Percentiles rank a stretch among this genome's conserved stretches.
Conservation (phyloP, 2,113 vertebrate species). For the Notechis scutatus region DNA sequence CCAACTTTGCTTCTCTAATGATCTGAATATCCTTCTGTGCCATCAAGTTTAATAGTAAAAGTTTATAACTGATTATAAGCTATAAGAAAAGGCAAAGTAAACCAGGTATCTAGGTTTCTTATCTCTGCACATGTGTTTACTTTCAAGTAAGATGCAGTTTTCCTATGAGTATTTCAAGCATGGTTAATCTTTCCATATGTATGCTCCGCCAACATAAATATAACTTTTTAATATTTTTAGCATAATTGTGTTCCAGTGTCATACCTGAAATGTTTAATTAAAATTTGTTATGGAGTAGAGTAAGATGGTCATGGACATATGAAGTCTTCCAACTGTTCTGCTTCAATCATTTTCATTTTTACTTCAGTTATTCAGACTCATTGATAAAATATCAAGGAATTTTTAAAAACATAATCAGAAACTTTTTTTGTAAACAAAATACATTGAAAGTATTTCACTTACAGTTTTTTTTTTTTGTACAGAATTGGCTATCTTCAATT, state of each 20-base stretch:
- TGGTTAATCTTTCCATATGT: neutral
- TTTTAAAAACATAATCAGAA: neutral
- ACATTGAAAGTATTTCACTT: neutral
- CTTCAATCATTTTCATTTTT: neutral
- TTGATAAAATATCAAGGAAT: neutral
- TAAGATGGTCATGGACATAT: neutral
- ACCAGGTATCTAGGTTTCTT: neutral
- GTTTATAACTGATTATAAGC: neutral
- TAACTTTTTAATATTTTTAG: neutral
- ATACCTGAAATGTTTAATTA: neutral
- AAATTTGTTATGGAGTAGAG: neutral
- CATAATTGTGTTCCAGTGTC: neutral
- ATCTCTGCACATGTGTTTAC: neutral
- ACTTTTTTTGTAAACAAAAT: neutral
- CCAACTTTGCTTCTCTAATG: neutral
- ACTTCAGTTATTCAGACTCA: neutral
- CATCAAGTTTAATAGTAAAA: neutral
- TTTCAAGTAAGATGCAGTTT: neutral
- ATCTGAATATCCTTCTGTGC: neutral
- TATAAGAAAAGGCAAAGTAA: neutral
- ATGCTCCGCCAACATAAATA: neutral
- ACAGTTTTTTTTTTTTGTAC: slow-evolving; percentile 42
- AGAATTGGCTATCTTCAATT: slow-evolving; percentile 77
- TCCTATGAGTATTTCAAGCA: neutral
- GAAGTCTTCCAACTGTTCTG: neutral